A percentile compares a stretch with the other conserved stretches of the same genome.
phyloP scores from a whole-genome alignment of 2,113 vertebrate species.

The Coturnix japonica region DNA sequence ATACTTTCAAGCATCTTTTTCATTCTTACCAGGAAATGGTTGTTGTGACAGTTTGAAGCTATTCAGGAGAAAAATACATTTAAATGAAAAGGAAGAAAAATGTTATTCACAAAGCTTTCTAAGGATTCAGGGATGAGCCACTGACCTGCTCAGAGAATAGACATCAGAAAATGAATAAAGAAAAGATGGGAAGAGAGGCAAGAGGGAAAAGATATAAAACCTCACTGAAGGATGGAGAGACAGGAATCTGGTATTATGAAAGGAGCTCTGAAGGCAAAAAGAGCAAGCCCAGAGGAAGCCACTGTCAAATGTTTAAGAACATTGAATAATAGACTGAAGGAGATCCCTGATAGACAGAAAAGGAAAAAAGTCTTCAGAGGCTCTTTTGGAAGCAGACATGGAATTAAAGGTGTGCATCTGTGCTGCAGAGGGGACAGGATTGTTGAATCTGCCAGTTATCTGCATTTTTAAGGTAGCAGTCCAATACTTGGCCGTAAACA shows the following conservation, averaged over 20 bases:
- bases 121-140: background rate
- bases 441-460: background rate
- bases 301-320: background rate
- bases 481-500: background rate
- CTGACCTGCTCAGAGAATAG: accelerated
- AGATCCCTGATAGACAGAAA: background rate
- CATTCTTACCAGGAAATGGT: background rate
- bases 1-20: background rate
- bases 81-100: background rate
- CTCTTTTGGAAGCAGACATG: background rate
- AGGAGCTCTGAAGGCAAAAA: background rate
- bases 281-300: background rate
- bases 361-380: background rate
- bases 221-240: background rate
- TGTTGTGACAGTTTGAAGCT: background rate
- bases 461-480: background rate
- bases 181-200: background rate
- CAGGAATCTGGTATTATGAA: background rate
- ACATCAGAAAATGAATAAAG: background rate
- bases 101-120: background rate
- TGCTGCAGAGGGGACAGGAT: background rate
- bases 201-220: background rate
- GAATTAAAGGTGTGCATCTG: background rate
- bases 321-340: background rate
- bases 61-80: background rate